A percentile compares a stretch with the other conserved stretches of the same genome.
Conservation (phyloP, 2,888 invertebrate genomes). For the Apodemia zela region DNA sequence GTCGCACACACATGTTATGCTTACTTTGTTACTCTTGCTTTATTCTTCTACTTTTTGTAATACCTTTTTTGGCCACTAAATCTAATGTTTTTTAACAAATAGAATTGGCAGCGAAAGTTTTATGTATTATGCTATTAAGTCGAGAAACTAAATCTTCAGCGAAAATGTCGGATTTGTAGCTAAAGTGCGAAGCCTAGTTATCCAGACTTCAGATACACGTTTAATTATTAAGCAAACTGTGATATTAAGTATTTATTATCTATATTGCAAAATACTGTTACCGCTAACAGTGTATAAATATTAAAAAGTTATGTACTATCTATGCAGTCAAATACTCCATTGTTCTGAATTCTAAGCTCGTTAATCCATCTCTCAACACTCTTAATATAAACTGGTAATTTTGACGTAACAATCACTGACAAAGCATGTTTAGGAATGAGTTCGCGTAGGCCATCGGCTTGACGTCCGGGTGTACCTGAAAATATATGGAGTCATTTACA, state of each 20-base stretch:
- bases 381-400: slow-evolving; percentile 8
- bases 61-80: too few species aligned
- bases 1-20: too few species aligned
- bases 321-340: slow-evolving; percentile 15
- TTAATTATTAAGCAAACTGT: not conserved
- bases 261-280: slow-evolving; percentile 13
- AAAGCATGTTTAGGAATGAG: slow-evolving; percentile 88
- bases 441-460: slow-evolving; percentile 99
- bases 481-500: slow-evolving; percentile 50
- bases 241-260: slow-evolving; percentile 8
- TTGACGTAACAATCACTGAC: slow-evolving; percentile 61
- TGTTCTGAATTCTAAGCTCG: slow-evolving; percentile 14
- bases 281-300: slow-evolving; percentile 16
- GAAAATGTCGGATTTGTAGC: too few species aligned
- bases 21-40: too few species aligned
- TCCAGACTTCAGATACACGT: not conserved
- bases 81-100: too few species aligned
- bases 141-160: too few species aligned
- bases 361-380: not conserved
- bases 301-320: slow-evolving; percentile 17
- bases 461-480: slow-evolving; percentile 97
- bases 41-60: too few species aligned
- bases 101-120: too few species aligned
- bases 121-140: too few species aligned
- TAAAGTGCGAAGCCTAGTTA: not conserved